These are phyloP conservation scores for Chironomus tentans DNA, from an alignment of 2,888 invertebrate species.

Conservation along the genomic window DNA sequence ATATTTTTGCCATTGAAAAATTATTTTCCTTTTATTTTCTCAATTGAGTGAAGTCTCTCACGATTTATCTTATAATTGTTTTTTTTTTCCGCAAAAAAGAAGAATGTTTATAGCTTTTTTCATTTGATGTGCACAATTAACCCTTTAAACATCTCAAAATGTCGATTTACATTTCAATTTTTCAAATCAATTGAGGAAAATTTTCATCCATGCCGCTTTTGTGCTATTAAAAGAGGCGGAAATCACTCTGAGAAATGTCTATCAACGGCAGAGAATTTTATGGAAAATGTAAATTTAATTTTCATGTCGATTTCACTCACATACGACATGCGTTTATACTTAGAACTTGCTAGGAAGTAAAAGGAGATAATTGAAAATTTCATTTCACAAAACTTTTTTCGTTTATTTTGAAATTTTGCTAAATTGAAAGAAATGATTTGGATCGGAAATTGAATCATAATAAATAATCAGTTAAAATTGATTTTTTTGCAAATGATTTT, in stretches of 20 bases:
- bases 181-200: background rate
- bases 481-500: background rate
- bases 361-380: too few relatives aligned
- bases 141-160: background rate
- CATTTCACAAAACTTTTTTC: too few relatives aligned
- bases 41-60: too few relatives aligned
- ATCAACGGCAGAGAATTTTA: background rate
- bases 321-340: background rate
- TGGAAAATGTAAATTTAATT: constrained; percentile 6
- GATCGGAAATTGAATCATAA: constrained; percentile 25
- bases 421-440: background rate
- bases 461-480: constrained; percentile 15
- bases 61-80: background rate
- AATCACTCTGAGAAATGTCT: constrained; percentile 21
- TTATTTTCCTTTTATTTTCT: too few relatives aligned
- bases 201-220: background rate
- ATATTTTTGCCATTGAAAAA: too few relatives aligned
- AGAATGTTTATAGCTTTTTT: background rate
- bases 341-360: too few relatives aligned
- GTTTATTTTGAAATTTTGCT: background rate
- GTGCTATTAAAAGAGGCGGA: constrained; percentile 1
- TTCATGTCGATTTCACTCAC: constrained; percentile 10
- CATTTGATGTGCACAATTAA: background rate
- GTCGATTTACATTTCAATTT: background rate
- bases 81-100: background rate